These are phyloP conservation scores for Terrapene triunguis DNA, from an alignment of 2,113 vertebrate genomes.

Conservation along the genomic window DNA sequence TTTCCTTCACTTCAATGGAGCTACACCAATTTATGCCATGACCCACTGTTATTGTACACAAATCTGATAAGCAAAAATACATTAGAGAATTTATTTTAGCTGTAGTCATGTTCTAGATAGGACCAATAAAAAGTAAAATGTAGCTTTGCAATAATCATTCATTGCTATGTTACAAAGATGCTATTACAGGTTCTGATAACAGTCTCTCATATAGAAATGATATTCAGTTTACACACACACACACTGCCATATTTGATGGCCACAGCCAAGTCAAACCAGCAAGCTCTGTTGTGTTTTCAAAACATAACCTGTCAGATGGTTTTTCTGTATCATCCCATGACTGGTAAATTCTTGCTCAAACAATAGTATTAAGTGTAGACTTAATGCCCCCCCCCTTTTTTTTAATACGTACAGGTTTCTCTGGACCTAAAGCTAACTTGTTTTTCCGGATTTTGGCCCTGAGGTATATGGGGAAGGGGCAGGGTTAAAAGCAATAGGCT, in stretches of 20 bases:
- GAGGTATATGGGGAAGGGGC: background rate
- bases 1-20: background rate
- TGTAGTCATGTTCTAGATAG: background rate
- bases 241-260: background rate
- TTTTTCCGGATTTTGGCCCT: background rate
- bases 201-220: background rate
- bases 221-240: background rate
- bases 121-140: background rate
- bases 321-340: background rate
- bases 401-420: background rate
- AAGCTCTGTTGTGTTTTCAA: fast-evolving
- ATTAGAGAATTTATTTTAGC: background rate
- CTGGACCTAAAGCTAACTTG: background rate
- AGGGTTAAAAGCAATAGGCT: background rate
- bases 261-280: background rate
- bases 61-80: background rate
- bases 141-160: background rate
- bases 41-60: background rate
- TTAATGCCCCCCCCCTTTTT: background rate
- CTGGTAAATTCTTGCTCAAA: background rate
- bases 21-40: background rate
- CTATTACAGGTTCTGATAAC: background rate
- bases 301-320: background rate
- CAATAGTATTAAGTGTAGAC: background rate
- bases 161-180: background rate